phyloP scores from a whole-genome alignment of 2,888 invertebrate genomes.

The Macrophya annulata region DNA sequence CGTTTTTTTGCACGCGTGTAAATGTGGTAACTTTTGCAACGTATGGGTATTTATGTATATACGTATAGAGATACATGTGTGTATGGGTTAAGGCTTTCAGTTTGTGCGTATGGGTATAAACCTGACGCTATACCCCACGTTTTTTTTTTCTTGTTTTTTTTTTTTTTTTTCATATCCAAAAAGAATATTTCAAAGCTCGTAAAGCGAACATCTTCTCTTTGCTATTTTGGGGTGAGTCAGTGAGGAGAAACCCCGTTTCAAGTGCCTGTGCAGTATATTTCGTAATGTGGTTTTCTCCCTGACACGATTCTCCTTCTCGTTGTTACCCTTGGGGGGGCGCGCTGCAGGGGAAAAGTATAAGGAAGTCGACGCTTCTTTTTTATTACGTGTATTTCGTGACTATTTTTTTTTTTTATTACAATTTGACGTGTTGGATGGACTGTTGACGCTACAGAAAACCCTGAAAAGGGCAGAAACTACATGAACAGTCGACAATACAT shows the following conservation, averaged over 20 bases:
- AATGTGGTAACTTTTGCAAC: conserved; percentile 11
- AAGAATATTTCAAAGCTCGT: conserved; percentile 33
- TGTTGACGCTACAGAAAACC: not conserved
- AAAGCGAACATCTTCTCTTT: conserved; percentile 36
- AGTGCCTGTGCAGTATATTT: not conserved
- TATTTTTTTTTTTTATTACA: not conserved
- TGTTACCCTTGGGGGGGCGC: not conserved
- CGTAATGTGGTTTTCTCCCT: conserved; percentile 22
- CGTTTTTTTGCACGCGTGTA: not conserved
- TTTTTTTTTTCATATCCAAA: not conserved
- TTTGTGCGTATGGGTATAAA: not conserved
- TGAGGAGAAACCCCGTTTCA: not conserved
- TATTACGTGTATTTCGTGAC: not conserved
- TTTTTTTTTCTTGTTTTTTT: not conserved
- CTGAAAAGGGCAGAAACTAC: not conserved
- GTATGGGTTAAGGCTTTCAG: not conserved
- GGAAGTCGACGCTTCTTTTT: conserved; percentile 30
- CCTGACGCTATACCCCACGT: not conserved
- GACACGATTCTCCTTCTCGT: conserved; percentile 10
- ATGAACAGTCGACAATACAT: not conserved
- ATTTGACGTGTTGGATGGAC: not conserved
- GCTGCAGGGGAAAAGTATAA: not conserved
- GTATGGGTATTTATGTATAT: too few species aligned
- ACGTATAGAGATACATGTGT: too few species aligned
- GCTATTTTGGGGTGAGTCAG: not conserved